Evolutionary conservation across 1,140 invertebrate genomes (phyloP), one percentile per base, ranked within the genome.

Genomic region (Drosophila ironensis): DNA sequence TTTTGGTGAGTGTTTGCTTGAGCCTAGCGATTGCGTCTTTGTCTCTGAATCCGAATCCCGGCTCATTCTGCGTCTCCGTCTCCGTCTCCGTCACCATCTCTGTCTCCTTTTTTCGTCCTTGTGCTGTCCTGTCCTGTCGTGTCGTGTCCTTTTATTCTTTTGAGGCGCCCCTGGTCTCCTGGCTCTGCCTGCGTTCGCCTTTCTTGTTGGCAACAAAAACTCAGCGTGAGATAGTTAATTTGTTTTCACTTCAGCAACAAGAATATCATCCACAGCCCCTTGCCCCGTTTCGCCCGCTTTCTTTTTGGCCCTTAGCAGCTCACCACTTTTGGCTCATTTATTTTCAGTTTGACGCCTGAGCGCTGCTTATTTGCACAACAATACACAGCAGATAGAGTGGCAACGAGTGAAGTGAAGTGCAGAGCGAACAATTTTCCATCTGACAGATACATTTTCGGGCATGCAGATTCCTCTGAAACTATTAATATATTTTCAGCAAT

Each of bases 191-290:
- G 24, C 52, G 28, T 42, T 33, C 37, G 22, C 53, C 40, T n/a
- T n/a, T n/a, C n/a, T 38, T 25, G 11, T 16, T 28, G 42, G 33
- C 33, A 52, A 71, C 67, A 84, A 84, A 84, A 86, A 84, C 78
- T 57, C 78, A 84, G 78, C 78, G 73, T 84, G 78, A 84, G 78
- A 84, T 84, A 84, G 78, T 84, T 84, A 84, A 84, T 84, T 84
- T 84, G 80, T 84, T 84, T 84, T 84, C 78, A 86, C 78, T 86
- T 86, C 73, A 84, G 53, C 77, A 81, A 72, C 77, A 81, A 68
- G 50, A 68, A 72, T 77, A 77, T 78, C 69, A 61, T 59, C 73
- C 33, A 22, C 51, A 37, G 2, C 24, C 11, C 7, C 41, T 33
- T 22, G 37, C 14, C 24, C 24, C 9, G 8, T 37, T 37, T 37